phyloP scores from a whole-genome alignment of 2,113 vertebrate species.

The Ammodytes dubius region DNA sequence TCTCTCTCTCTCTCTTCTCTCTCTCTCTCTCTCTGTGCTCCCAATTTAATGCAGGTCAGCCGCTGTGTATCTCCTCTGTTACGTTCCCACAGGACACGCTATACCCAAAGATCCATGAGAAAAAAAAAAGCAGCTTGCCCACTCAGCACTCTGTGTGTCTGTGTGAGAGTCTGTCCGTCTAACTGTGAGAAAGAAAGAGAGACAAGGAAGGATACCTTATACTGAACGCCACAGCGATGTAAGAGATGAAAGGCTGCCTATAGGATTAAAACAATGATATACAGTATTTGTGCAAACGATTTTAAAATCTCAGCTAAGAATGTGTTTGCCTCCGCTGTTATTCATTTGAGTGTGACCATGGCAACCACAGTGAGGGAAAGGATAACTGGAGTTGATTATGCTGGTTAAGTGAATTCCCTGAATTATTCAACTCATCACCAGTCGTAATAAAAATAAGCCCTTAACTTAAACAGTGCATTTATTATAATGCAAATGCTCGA shows the following conservation, averaged over 20 bases:
- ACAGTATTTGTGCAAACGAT: too few relatives aligned
- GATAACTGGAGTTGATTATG: too few relatives aligned
- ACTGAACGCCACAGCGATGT: neutral
- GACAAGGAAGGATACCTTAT: neutral
- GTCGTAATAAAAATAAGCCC: too few relatives aligned
- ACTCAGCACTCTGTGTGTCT: constrained; percentile 48
- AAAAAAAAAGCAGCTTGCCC: constrained; percentile 15
- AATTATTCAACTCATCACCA: too few relatives aligned
- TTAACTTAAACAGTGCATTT: too few relatives aligned
- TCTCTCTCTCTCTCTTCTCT: too few relatives aligned
- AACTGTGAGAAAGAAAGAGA: neutral
- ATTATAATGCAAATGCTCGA: too few relatives aligned
- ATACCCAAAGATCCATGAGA: constrained; percentile 42
- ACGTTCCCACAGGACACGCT: constrained; percentile 50
- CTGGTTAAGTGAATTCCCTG: too few relatives aligned
- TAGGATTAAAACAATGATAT: neutral
- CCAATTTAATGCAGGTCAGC: constrained; percentile 61
- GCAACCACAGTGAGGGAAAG: too few relatives aligned
- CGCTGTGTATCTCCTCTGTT: constrained; percentile 56
- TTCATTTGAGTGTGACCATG: too few relatives aligned
- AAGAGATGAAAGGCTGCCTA: neutral
- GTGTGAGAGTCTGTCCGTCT: constrained; percentile 35
- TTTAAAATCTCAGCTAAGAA: too few relatives aligned
- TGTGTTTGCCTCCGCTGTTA: too few relatives aligned
- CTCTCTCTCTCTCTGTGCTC: constrained; percentile 22